phyloP scores from a whole-genome alignment of 2,113 vertebrate species.

The Prolemur simus region DNA sequence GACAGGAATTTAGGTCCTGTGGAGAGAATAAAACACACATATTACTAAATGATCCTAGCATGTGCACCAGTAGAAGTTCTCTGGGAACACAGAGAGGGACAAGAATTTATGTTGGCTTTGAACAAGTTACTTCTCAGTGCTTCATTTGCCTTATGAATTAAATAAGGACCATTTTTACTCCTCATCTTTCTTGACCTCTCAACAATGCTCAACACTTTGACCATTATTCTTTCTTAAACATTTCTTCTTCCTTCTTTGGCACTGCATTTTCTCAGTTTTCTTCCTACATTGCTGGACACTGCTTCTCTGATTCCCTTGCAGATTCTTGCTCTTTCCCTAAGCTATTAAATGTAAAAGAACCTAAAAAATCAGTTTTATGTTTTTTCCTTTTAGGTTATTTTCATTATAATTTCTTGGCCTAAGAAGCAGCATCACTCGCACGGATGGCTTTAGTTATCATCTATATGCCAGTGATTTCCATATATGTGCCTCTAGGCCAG shows the following conservation, averaged over 20 bases:
- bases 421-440: neutral
- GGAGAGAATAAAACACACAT: neutral
- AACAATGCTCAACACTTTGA: neutral
- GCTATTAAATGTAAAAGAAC: neutral
- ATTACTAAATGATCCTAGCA: neutral
- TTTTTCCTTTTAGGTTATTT: neutral
- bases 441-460: neutral
- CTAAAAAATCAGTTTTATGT: neutral
- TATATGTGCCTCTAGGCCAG: neutral
- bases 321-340: neutral
- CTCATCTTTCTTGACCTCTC: neutral
- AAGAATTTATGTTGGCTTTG: neutral
- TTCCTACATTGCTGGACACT: neutral
- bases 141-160: constrained; percentile 42
- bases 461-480: neutral
- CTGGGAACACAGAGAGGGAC: neutral
- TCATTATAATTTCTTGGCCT: neutral
- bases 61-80: neutral
- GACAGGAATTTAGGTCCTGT: constrained; percentile 6
- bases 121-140: neutral
- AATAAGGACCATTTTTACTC: constrained; percentile 35
- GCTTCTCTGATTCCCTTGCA: neutral
- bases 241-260: constrained; percentile 30
- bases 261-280: neutral
- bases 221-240: constrained; percentile 3